Evolutionary conservation across 2,888 invertebrate genomes (phyloP).

Genomic region (Eilema depressum): DNA sequence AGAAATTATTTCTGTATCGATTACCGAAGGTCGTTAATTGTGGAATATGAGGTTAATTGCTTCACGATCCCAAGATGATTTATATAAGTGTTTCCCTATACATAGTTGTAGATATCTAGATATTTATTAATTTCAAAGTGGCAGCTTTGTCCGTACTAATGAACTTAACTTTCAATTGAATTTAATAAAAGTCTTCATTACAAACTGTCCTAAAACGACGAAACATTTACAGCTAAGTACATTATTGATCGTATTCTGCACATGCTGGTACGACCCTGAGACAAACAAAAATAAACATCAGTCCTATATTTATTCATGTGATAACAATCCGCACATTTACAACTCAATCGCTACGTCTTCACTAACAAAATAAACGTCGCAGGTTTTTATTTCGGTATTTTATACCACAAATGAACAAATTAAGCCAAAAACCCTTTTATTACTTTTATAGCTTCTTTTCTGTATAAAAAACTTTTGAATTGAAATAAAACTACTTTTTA

Average conservation of each 20-base stretch:
- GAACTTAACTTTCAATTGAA: neutral
- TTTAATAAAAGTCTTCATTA: neutral
- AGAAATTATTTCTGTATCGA: neutral
- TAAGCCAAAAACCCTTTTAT: neutral
- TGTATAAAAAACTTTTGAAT: neutral
- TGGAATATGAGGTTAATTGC: neutral
- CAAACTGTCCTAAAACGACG: neutral
- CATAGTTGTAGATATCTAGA: neutral
- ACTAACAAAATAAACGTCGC: neutral
- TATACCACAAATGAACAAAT: neutral
- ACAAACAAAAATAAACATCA: slow-evolving; percentile 18
- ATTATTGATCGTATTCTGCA: slow-evolving; percentile 15
- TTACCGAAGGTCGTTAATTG: neutral
- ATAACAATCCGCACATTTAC: neutral
- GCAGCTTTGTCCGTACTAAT: neutral
- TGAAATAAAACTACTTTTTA: no score
- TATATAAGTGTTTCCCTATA: neutral
- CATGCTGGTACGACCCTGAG: slow-evolving; percentile 18
- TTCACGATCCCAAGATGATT: neutral
- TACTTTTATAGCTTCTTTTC: neutral
- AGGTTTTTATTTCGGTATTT: neutral
- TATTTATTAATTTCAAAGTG: neutral
- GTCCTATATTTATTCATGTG: slow-evolving; percentile 17
- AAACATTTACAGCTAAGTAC: neutral
- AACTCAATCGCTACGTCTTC: neutral